Evolutionary conservation across 2,797 vertebrate genomes (phyloP).

Genomic region (Acrocephalus scirpaceus): DNA sequence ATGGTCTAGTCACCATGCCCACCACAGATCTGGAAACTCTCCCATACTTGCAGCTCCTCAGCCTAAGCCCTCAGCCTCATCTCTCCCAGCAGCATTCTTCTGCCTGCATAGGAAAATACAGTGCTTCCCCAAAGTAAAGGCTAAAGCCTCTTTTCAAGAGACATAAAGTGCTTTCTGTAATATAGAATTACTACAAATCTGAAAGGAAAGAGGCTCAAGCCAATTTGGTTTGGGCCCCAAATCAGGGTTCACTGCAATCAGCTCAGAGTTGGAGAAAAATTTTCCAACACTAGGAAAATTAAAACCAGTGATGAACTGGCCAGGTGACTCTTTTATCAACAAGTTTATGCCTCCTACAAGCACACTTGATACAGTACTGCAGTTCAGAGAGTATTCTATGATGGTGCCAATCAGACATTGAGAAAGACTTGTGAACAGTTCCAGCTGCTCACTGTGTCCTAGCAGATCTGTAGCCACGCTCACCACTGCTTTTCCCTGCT

Average conservation of each 20-base stretch:
- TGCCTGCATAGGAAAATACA: not conserved
- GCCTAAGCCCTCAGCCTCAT: not conserved
- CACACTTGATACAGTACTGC: not conserved
- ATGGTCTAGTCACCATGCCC: not conserved
- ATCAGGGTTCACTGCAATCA: not conserved
- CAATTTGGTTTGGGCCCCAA: not conserved
- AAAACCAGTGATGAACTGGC: not conserved
- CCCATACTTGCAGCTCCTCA: not conserved
- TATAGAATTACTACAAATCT: not conserved
- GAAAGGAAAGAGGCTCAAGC: not conserved
- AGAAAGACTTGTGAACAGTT: not conserved
- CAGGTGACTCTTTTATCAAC: not conserved
- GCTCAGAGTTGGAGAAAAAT: not conserved
- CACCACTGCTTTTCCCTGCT: slow-evolving; percentile 31
- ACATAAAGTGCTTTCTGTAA: not conserved
- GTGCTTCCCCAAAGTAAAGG: not conserved
- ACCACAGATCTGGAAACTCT: not conserved
- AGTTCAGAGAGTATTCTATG: not conserved
- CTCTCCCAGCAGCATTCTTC: not conserved
- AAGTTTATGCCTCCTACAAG: not conserved
- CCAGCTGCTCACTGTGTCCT: slow-evolving; percentile 78
- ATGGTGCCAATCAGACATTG: not conserved
- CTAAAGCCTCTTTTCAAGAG: not conserved
- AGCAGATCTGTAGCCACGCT: slow-evolving; percentile 39
- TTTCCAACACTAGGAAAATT: not conserved